Percentiles rank a stretch among this genome's conserved stretches.
phyloP scores from a whole-genome alignment of 2,797 vertebrate species.

The Lepilemur ruficaudatus region DNA sequence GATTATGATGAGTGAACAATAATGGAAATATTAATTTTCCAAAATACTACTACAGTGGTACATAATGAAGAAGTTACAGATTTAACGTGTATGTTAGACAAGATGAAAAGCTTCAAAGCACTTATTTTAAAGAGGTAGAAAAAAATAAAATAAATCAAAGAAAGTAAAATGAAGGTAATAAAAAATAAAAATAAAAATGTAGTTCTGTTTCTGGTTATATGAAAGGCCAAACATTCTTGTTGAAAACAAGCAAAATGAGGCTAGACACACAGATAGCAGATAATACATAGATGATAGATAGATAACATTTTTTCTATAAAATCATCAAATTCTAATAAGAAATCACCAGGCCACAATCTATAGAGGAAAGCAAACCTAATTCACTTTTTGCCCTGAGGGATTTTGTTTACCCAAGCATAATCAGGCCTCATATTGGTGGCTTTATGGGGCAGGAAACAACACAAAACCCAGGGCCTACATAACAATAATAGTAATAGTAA shows the following conservation, averaged over 20 bases:
- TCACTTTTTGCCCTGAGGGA: background rate
- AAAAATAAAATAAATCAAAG: background rate
- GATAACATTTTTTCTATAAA: background rate
- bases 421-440: background rate
- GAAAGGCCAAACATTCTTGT: background rate
- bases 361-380: background rate
- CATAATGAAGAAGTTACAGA: background rate
- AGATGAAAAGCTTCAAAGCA: background rate
- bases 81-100: background rate
- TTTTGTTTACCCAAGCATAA: background rate
- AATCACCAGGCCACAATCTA: background rate
- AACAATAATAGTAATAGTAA: background rate
- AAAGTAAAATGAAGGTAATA: background rate
- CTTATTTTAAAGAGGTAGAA: background rate
- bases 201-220: background rate
- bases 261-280: background rate
- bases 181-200: background rate
- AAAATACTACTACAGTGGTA: background rate
- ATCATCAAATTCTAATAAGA: background rate
- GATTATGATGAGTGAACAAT: background rate
- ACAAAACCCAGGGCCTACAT: background rate
- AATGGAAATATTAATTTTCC: background rate
- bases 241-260: background rate
- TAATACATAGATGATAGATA: background rate
- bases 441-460: background rate